Evolutionary conservation across 2,888 invertebrate species (phyloP).

Genomic region (Callimorpha dominula): DNA sequence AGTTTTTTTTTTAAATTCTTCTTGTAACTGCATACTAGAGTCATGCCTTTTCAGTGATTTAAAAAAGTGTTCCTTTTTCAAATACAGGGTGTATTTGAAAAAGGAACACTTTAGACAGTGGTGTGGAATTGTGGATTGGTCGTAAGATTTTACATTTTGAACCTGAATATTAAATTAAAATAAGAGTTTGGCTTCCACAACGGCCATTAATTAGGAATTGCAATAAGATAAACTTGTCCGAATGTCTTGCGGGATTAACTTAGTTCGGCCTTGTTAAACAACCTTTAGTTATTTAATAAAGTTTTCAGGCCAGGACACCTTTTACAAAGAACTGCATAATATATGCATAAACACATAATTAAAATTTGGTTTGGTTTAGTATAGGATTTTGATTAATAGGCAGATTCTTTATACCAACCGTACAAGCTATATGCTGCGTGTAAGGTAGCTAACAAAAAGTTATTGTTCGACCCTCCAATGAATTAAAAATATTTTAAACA

Average conservation of each 20-base stretch:
- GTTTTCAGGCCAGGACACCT: too few species aligned
- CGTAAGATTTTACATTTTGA: not conserved
- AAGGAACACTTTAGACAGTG: too few species aligned
- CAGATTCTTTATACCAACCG: not conserved
- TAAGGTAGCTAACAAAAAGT: constrained; percentile 28
- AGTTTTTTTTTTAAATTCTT: too few species aligned
- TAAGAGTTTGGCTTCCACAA: not conserved
- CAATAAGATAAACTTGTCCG: too few species aligned
- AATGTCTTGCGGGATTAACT: too few species aligned
- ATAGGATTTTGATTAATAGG: not conserved
- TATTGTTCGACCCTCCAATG: not conserved
- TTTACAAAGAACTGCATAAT: too few species aligned
- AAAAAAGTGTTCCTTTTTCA: too few species aligned
- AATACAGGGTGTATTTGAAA: too few species aligned
- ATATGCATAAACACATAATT: not conserved
- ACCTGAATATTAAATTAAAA: not conserved
- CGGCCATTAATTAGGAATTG: not conserved
- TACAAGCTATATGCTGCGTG: constrained; percentile 12
- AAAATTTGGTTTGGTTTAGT: not conserved
- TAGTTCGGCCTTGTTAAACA: not conserved
- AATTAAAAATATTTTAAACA: not conserved
- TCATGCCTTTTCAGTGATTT: too few species aligned
- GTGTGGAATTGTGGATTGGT: too few species aligned
- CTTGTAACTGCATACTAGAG: too few species aligned
- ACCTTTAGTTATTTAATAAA: not conserved